These are phyloP conservation scores for Tragelaphus scriptus DNA, from an alignment of 2,113 vertebrate genomes.

Conservation along the genomic window DNA sequence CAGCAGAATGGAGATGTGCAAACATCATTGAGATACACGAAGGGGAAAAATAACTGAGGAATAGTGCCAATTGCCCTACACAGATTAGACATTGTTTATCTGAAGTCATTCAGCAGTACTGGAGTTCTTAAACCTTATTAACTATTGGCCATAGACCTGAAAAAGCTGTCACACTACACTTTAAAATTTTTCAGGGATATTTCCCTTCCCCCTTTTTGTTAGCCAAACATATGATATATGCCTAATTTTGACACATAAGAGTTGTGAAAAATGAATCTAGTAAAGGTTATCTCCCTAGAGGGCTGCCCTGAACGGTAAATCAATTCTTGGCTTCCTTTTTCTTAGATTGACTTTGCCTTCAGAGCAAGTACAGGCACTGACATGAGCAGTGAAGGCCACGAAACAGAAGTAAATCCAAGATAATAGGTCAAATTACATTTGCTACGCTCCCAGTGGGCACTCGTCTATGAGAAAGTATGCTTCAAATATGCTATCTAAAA, in stretches of 20 bases:
- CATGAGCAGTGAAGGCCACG: background rate
- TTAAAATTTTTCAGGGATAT: background rate
- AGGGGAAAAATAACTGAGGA: background rate
- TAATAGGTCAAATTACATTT: slow-evolving; percentile 8
- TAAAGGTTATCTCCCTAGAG: background rate
- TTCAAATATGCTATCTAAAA: background rate
- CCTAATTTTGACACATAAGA: background rate
- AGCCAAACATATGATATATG: background rate
- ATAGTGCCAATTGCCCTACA: too few relatives aligned
- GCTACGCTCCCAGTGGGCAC: background rate
- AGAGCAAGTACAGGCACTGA: background rate
- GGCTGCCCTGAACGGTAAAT: background rate
- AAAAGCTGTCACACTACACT: background rate
- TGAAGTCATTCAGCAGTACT: background rate
- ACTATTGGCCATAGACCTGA: background rate
- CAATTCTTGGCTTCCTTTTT: slow-evolving; percentile 12
- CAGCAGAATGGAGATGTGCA: background rate
- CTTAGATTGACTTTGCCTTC: background rate
- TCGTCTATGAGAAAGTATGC: background rate
- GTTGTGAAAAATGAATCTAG: background rate
- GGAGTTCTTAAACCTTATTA: background rate
- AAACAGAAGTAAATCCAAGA: background rate
- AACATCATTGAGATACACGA: background rate
- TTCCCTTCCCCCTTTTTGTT: background rate
- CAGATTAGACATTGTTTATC: background rate